Percentiles rank a stretch among this genome's conserved stretches.
Evolutionary conservation across 2,113 vertebrate genomes (phyloP).

Genomic region (Rhegmatorhina hoffmannsi): DNA sequence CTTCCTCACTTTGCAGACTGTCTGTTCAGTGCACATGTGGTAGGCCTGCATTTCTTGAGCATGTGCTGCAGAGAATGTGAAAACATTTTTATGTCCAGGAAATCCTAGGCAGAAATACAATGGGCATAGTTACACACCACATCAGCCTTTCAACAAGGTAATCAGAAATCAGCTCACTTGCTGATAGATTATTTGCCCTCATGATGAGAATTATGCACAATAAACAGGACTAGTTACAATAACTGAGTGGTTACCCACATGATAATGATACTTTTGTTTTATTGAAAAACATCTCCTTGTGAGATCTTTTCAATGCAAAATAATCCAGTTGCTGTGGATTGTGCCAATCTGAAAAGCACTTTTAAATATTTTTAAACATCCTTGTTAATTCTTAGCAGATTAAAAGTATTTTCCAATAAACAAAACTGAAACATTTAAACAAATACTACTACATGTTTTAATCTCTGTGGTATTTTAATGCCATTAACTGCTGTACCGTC

Average conservation of each 20-base stretch:
- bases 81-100: slow-evolving; percentile 36
- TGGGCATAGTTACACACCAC: background rate
- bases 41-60: background rate
- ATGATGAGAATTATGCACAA: background rate
- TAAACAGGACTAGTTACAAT: slow-evolving; percentile 33
- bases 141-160: slow-evolving; percentile 17
- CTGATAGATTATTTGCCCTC: slow-evolving; percentile 30
- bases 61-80: background rate
- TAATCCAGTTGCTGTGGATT: background rate
- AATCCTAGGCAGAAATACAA: slow-evolving; percentile 28
- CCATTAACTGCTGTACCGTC: background rate
- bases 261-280: slow-evolving; percentile 4
- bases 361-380: background rate
- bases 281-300: background rate
- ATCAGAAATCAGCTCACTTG: background rate
- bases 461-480: background rate
- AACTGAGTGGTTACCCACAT: background rate
- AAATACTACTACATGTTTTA: background rate
- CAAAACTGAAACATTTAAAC: background rate
- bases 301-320: background rate
- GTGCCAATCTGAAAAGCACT: background rate
- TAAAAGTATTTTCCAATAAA: background rate
- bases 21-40: fast-evolving
- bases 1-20: background rate
- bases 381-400: background rate